Percentiles rank a stretch among this genome's conserved stretches.
Evolutionary conservation across 2,113 vertebrate species (phyloP).

Genomic region (Clinocottus analis): DNA sequence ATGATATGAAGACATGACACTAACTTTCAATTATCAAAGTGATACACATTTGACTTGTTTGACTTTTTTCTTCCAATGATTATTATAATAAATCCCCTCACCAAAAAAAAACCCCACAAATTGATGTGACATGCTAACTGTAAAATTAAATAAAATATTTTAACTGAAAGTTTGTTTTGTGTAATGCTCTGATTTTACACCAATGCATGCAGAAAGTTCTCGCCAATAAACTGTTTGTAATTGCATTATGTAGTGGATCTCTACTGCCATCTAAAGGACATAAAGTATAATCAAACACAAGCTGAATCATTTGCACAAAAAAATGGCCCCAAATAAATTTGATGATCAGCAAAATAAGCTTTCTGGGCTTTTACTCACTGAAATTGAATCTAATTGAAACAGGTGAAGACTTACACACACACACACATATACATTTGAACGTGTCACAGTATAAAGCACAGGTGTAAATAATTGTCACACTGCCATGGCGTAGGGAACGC

Average conservation of each 20-base stretch:
- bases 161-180: not conserved
- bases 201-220: not conserved
- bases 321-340: too few species aligned
- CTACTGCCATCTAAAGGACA: constrained; percentile 62
- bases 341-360: not conserved
- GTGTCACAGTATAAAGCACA: too few species aligned
- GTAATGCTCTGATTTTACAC: not conserved
- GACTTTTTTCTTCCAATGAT: not conserved
- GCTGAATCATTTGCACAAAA: not conserved
- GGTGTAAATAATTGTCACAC: not conserved
- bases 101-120: too few species aligned
- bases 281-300: not conserved
- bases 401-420: not conserved
- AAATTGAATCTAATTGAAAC: not conserved
- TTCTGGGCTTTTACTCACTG: not conserved
- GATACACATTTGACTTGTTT: not conserved
- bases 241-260: not conserved
- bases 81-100: not conserved
- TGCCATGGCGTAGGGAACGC: not conserved
- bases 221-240: not conserved
- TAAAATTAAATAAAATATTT: constrained; percentile 27
- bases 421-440: not conserved
- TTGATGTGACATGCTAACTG: not conserved
- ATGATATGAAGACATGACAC: too few species aligned
- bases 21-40: not conserved